Conservation (phyloP, 2,888 invertebrate genomes). For the Raillietiella orientalis region DNA sequence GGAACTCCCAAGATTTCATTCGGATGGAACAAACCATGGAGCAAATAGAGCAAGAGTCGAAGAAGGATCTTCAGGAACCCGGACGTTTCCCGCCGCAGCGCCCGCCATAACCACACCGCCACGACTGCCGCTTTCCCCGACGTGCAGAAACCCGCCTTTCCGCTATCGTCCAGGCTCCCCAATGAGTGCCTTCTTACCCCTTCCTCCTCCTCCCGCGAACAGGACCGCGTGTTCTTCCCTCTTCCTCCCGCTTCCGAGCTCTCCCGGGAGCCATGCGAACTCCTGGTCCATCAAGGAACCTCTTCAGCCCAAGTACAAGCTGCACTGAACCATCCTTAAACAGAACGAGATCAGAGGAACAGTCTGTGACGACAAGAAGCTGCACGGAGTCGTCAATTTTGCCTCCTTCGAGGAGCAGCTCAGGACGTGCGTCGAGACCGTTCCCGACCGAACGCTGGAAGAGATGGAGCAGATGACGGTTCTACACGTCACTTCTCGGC, state of each 20-base stretch:
- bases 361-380: slow-evolving; percentile 49
- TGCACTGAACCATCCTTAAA: slow-evolving; percentile 94
- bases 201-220: slow-evolving; percentile 8
- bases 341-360: slow-evolving; percentile 43
- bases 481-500: no score
- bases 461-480: background rate
- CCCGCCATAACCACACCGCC: no score
- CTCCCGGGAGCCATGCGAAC: slow-evolving; percentile 8
- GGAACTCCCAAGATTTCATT: slow-evolving; percentile 51
- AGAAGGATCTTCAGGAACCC: slow-evolving; percentile 52
- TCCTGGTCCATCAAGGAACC: slow-evolving; percentile 87
- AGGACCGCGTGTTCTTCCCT: slow-evolving; percentile 31
- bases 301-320: slow-evolving; percentile 79
- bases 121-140: slow-evolving; percentile 6
- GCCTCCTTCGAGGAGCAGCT: slow-evolving; percentile 84
- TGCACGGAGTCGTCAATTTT: slow-evolving; percentile 63
- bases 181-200: slow-evolving; percentile 11
- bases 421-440: slow-evolving; percentile 23
- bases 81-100: slow-evolving; percentile 9
- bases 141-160: slow-evolving; percentile 9
- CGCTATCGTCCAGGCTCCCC: slow-evolving; percentile 8
- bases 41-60: slow-evolving; percentile 48
- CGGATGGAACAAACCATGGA: slow-evolving; percentile 40
- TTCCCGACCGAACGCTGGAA: slow-evolving; percentile 3
- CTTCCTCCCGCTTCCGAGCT: slow-evolving; percentile 15